Evolutionary conservation across 2,113 vertebrate species (phyloP).

Genomic region (Hemibagrus wyckioides): DNA sequence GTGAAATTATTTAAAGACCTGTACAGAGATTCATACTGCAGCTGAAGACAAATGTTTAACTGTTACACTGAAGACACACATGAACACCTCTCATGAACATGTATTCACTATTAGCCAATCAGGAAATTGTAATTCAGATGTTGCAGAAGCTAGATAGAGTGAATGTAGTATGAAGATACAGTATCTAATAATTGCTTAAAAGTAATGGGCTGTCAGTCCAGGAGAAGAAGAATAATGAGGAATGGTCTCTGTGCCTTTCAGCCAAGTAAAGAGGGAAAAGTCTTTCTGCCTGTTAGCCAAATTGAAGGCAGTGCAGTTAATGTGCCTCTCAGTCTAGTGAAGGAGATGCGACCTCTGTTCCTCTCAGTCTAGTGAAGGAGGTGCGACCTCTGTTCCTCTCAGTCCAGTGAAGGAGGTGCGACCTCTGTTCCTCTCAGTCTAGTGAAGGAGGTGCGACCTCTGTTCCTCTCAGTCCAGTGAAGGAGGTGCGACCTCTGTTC

Average conservation of each 20-base stretch:
- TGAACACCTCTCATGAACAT: constrained; percentile 25
- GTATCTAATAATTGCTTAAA: background rate
- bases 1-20: background rate
- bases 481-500: background rate
- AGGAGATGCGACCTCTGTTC: background rate
- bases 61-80: background rate
- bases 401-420: background rate
- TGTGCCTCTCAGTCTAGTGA: background rate
- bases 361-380: too few relatives aligned
- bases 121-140: constrained; percentile 26
- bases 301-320: background rate
- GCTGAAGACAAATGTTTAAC: background rate
- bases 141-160: background rate
- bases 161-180: too few relatives aligned
- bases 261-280: background rate
- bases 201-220: background rate
- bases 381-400: background rate
- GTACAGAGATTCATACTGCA: background rate
- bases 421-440: background rate
- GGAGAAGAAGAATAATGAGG: background rate
- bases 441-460: too few relatives aligned
- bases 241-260: background rate
- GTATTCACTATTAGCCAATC: background rate
- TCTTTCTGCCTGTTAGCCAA: background rate
- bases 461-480: background rate